phyloP scores from a whole-genome alignment of 2,888 invertebrate genomes.

The Drymonia ruficornis region DNA sequence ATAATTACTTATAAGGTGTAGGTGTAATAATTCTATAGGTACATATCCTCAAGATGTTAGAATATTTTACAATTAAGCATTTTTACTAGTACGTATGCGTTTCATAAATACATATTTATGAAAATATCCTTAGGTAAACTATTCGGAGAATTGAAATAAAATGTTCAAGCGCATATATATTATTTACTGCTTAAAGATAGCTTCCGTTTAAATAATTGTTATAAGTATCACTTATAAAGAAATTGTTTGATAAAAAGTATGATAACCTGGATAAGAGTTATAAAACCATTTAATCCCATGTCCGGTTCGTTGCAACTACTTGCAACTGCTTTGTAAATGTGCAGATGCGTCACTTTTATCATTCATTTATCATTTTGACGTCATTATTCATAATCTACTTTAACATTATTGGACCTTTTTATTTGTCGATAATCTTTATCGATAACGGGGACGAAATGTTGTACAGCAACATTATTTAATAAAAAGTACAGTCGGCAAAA shows the following conservation, averaged over 20 bases:
- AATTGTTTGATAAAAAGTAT: not conserved
- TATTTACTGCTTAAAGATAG: not conserved
- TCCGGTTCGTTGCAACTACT: conserved; percentile 1
- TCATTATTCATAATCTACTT: conserved; percentile 36
- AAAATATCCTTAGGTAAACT: too few relatives aligned
- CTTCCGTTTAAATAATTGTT: not conserved
- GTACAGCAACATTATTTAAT: not conserved
- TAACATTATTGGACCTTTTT: conserved; percentile 26
- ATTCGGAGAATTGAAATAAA: too few relatives aligned
- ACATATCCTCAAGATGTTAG: too few relatives aligned
- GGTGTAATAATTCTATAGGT: too few relatives aligned
- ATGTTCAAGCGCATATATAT: too few relatives aligned
- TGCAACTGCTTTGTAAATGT: conserved; percentile 5
- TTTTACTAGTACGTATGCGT: too few relatives aligned
- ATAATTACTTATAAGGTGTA: not conserved
- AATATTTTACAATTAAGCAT: too few relatives aligned
- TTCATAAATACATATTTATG: too few relatives aligned
- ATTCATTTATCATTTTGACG: conserved; percentile 33
- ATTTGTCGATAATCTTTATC: conserved; percentile 9
- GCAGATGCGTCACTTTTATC: conserved; percentile 20
- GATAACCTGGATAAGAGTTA: not conserved
- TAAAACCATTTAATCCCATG: conserved; percentile 3
- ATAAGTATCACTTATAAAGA: not conserved
- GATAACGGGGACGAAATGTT: not conserved
- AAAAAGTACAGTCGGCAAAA: not conserved